Base-by-base conservation (phyloP, 2,797 vertebrate genomes). In the Crax fasciolata region DNA sequence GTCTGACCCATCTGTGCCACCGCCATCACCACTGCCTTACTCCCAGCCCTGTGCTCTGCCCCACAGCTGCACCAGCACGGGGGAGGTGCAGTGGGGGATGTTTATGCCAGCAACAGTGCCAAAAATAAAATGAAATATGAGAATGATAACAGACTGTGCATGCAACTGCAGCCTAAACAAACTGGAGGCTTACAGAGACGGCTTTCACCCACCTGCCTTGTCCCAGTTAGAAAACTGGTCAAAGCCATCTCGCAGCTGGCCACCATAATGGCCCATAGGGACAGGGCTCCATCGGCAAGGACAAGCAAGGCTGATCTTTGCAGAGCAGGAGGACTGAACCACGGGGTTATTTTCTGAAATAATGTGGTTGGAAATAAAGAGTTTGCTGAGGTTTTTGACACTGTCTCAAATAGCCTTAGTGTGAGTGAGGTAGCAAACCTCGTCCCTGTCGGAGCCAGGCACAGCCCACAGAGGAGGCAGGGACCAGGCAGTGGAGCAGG, bases 111-210 rank as follows among this genome's bases (percentile, higher is more conserved):
- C 5, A 2, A 30, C 0, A 0, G 21, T 76, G 87, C 68, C 89
- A 84, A 89, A 91, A 92, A 70, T 3, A 43, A 87, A 74, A 83
- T 52, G 0, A 85, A 89, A 73, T 63, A 62, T 48, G 44, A 44
- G 30, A 77, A 74, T 4, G 25, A 8, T 80, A 83, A 91, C 57
- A 79, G 79, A 63, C 24, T 24, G 30, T 30, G 27, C 5, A 0
- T 57, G 66, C 75, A 63, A 7, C 62, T 43, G 75, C 57, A 76
- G 81, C 48, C 59, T 82, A 84, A 87, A 81, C 76, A 89, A 96
- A 87, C 30, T 0, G 1, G 44, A 87, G 52, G 23, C 27, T 94
- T 87, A 59, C 89, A 87, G 71, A 62, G 39, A 13, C 2, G 6
- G 59, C 74, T 90, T 90, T 74, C 28, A 27, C 57, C 51, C 52